A percentile compares a stretch with the other conserved stretches of the same genome.
phyloP scores from a whole-genome alignment of 1,140 invertebrate species.

The Bombus polaris region DNA sequence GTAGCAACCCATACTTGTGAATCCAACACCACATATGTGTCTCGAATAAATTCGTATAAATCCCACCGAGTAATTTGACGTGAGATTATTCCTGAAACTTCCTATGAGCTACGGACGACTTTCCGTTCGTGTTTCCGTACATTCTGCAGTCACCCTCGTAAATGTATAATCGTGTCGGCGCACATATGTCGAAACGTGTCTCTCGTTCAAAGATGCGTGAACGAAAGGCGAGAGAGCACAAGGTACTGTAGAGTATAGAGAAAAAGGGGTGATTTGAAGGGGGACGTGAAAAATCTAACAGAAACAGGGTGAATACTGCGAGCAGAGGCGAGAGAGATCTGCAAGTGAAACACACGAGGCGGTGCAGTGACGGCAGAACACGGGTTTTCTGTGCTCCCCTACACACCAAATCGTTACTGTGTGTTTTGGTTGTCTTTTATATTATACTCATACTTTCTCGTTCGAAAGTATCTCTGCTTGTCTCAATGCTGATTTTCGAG shows the following conservation, averaged over 20 bases:
- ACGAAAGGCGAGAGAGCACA: constrained; percentile 67
- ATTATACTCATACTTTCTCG: constrained; percentile 35
- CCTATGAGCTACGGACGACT: not conserved
- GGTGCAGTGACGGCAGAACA: constrained; percentile 75
- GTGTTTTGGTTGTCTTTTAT: constrained; percentile 58
- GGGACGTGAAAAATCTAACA: constrained; percentile 43
- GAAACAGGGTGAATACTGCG: constrained; percentile 64
- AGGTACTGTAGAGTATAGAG: not conserved
- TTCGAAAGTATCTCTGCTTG: constrained; percentile 50
- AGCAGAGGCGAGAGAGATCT: constrained; percentile 71
- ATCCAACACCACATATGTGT: not conserved
- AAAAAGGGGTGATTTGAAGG: not conserved
- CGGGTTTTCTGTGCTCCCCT: constrained; percentile 73
- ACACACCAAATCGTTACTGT: constrained; percentile 71
- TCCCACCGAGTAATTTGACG: not conserved
- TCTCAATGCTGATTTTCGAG: constrained; percentile 64
- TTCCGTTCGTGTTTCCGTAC: constrained; percentile 13
- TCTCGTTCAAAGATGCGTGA: constrained; percentile 54
- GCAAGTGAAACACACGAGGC: constrained; percentile 73
- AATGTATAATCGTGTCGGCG: constrained; percentile 50
- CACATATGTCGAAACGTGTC: constrained; percentile 47
- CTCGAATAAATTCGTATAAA: not conserved
- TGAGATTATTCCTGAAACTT: not conserved
- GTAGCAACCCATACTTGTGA: not conserved
- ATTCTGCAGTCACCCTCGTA: not conserved